Percentiles rank a stretch among this genome's conserved stretches.
Evolutionary conservation across 2,113 vertebrate genomes (phyloP).

Genomic region (Tichodroma muraria): DNA sequence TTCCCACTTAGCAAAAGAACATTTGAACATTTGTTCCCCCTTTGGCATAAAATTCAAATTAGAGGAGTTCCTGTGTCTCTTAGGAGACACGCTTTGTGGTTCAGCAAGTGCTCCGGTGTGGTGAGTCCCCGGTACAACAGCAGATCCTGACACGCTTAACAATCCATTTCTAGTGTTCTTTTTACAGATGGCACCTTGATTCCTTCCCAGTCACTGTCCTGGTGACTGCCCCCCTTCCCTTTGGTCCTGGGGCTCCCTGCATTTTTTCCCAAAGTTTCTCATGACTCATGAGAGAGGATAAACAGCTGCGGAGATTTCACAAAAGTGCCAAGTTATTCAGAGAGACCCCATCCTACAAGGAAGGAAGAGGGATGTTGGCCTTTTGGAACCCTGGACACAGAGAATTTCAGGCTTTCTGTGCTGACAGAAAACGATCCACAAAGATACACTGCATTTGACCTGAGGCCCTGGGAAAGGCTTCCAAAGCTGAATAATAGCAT

Average conservation of each 20-base stretch:
- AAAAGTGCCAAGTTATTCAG: rapidly evolving
- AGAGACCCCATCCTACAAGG: neutral
- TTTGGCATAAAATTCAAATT: neutral
- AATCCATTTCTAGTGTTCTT: neutral
- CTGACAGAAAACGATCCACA: too few relatives aligned
- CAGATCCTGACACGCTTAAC: neutral
- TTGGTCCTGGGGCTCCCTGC: neutral
- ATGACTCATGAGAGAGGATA: rapidly evolving
- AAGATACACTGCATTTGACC: too few relatives aligned
- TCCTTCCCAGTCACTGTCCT: neutral
- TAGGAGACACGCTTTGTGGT: neutral
- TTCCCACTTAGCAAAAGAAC: neutral
- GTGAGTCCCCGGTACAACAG: neutral
- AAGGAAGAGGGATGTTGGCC: neutral
- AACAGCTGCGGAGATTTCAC: neutral
- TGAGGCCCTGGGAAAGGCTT: too few relatives aligned
- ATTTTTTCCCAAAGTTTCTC: neutral
- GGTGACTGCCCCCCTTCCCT: neutral
- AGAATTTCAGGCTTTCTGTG: too few relatives aligned
- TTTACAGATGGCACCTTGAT: neutral
- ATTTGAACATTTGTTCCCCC: neutral
- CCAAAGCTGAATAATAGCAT: too few relatives aligned
- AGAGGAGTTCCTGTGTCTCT: neutral
- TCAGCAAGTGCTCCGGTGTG: neutral
- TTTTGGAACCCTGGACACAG: too few relatives aligned